Evolutionary conservation across 2,113 vertebrate genomes (phyloP).

Genomic region (Dipodomys merriami): DNA sequence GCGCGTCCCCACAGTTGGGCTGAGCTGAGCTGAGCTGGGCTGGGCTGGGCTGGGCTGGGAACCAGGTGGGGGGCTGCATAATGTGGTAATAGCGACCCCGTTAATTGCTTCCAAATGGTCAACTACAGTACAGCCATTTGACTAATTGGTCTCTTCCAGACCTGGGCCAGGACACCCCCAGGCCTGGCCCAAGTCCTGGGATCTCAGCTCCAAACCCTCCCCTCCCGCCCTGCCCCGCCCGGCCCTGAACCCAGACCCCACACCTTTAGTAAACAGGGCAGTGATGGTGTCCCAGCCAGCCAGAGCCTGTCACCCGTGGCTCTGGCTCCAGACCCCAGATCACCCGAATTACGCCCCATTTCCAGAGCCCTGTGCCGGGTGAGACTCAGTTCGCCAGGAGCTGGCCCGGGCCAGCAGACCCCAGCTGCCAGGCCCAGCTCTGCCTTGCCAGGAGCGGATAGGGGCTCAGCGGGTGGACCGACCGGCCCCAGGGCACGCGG

Average conservation of each 20-base stretch:
- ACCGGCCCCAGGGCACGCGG: not conserved
- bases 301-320: no score
- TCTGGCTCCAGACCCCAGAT: not conserved
- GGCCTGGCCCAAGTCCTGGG: not conserved
- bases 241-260: not conserved
- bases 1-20: not conserved
- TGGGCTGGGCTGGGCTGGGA: not conserved
- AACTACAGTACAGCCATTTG: conserved; percentile 27
- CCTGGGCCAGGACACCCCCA: not conserved
- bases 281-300: not conserved
- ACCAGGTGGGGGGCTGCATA: not conserved
- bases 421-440: not conserved
- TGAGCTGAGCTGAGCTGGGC: not conserved
- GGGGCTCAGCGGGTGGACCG: not conserved
- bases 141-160: conserved; percentile 68
- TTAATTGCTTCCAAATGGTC: conserved; percentile 77
- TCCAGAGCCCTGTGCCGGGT: not conserved
- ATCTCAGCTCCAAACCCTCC: not conserved
- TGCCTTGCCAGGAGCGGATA: not conserved
- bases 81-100: conserved; percentile 46
- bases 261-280: not conserved
- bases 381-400: not conserved
- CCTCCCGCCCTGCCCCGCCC: not conserved
- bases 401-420: rapidly evolving
- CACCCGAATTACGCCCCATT: not conserved